Evolutionary conservation across 2,113 vertebrate genomes (phyloP), one percentile per base, ranked within the genome.

Genomic region (Megaceryle torquata): DNA sequence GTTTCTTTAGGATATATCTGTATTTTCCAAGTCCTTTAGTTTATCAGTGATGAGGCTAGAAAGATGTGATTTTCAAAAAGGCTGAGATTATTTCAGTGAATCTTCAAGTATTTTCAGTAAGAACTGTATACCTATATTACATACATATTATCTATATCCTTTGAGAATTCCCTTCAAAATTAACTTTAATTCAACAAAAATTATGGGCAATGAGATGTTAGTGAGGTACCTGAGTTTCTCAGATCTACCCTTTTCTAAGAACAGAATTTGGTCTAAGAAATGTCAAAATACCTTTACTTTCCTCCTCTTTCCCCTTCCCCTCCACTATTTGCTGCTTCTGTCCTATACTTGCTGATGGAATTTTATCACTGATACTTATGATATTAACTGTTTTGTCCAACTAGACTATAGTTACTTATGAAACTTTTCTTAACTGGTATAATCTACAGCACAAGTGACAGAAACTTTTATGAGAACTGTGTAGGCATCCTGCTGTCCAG

Each of bases 11-110:
- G 53, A 85, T 74, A 48, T 3, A 89, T 70, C 6, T 29, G 15
- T 70, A 60, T 86, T 87, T 82, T 77, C 16, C 18, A 90, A 72
- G 48, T 57, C 29, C 24, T 83, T 88, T 29, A 74, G 43, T 77
- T 82, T 68, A 88, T 61, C 71, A 89, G 18, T 57, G 54, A 79
- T 4, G 5, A 64, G 19, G 14, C 44, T 56, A 83, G 24, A 92
- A 75, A 91, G 15, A 89, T 28, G 6, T 33, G 44, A 83, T 95
- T 95, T 96, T 86, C 64, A 77, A 70, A 89, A 91, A 75, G 33
- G 13, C 11, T 2, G 1, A 53, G 67, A 61, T 46, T 16, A 7
- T 70, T 93, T 91, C 76, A 78, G 53, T 56, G n/a, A 87, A 75
- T 31, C 20, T 15, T 8, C 43, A 64, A 51, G 19, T 92, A 80